Percentiles rank a stretch among this genome's conserved stretches.
Evolutionary conservation across 2,888 invertebrate species (phyloP).

Genomic region (Stenodera caucasica): DNA sequence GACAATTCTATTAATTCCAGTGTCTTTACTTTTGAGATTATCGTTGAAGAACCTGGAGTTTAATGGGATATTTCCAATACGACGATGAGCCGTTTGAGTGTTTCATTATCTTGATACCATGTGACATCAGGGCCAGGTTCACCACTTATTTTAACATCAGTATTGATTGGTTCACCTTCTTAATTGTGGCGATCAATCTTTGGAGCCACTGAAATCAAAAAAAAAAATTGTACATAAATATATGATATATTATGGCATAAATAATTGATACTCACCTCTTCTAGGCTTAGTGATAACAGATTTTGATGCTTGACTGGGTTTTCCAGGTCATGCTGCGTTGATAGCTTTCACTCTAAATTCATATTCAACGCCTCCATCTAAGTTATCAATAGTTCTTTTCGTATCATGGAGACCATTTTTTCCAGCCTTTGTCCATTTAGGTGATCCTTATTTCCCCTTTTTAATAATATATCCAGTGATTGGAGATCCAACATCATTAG

Average conservation of each 20-base stretch:
- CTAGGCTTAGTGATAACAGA: constrained; percentile 84
- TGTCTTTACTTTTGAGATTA: constrained; percentile 83
- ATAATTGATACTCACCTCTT: constrained; percentile 63
- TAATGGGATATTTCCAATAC: constrained; percentile 81
- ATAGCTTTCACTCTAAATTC: constrained; percentile 91
- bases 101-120: constrained; percentile 84
- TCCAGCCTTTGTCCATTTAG: constrained; percentile 87
- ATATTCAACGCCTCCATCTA: constrained; percentile 92
- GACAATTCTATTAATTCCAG: constrained; percentile 85
- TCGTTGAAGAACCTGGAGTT: constrained; percentile 86
- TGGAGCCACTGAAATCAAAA: constrained; percentile 76
- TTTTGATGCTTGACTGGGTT: constrained; percentile 84
- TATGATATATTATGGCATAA: constrained; percentile 15
- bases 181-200: constrained; percentile 91
- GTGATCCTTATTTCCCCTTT: constrained; percentile 85
- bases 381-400: constrained; percentile 81
- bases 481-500: constrained; percentile 88
- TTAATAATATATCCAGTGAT: constrained; percentile 92
- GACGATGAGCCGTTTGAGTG: constrained; percentile 62
- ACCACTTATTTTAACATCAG: constrained; percentile 87
- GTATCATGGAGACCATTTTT: constrained; percentile 70
- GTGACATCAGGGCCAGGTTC: constrained; percentile 89
- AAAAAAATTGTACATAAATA: constrained; percentile 6
- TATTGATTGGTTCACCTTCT: constrained; percentile 86
- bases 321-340: constrained; percentile 92